These are phyloP conservation scores for Rhingia campestris DNA, from an alignment of 2,888 invertebrate species.

Conservation along the genomic window DNA sequence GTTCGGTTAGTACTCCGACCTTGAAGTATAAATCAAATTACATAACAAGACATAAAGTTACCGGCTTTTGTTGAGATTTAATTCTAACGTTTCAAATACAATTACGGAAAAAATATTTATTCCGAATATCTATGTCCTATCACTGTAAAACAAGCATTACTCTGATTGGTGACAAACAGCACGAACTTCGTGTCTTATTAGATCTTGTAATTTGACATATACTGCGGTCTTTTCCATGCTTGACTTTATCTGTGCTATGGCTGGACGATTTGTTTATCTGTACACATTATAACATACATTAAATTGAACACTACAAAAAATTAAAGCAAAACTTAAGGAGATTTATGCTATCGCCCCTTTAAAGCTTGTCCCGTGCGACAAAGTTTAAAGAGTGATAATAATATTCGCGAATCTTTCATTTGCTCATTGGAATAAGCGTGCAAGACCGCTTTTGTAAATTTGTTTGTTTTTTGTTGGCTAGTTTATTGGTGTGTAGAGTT, in stretches of 20 bases:
- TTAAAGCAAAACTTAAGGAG: constrained; percentile 83
- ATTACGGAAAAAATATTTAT: too few relatives aligned
- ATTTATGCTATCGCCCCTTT: constrained; percentile 73
- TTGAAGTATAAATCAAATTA: constrained; percentile 76
- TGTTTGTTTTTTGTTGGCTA: constrained; percentile 26
- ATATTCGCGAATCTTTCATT: constrained; percentile 24
- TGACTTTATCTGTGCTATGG: constrained; percentile 36
- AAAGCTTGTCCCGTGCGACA: constrained; percentile 20
- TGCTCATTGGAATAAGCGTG: constrained; percentile 49
- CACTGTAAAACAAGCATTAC: not conserved
- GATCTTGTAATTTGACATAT: constrained; percentile 77
- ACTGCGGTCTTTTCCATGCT: constrained; percentile 53
- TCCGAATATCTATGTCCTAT: not conserved
- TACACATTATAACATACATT: constrained; percentile 81
- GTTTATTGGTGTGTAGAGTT: constrained; percentile 58
- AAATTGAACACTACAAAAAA: constrained; percentile 83
- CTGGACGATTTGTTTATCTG: constrained; percentile 81
- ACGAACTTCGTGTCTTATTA: constrained; percentile 56
- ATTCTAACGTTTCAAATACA: not conserved
- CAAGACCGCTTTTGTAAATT: constrained; percentile 25
- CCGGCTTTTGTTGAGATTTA: constrained; percentile 22
- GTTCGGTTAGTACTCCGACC: constrained; percentile 9
- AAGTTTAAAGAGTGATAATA: constrained; percentile 31
- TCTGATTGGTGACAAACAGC: not conserved
- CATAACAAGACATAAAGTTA: constrained; percentile 76